phyloP scores from a whole-genome alignment of 64 coral and sea anemone species.

The Dendronephthya gigantea region DNA sequence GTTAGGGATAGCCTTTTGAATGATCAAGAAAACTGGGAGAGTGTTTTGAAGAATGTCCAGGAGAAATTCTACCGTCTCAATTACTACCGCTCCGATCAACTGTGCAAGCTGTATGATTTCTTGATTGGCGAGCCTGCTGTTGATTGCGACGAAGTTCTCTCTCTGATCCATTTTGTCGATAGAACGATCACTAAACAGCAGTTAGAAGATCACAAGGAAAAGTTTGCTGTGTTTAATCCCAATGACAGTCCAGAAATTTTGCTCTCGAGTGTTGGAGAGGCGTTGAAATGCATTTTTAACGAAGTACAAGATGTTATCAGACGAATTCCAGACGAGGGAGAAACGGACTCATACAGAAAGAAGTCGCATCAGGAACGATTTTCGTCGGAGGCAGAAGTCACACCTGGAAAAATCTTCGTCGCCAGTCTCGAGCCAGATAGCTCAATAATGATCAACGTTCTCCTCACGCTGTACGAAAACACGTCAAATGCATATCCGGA shows the following conservation, averaged over 20 bases:
- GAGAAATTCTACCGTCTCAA: constrained; percentile 54
- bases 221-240: too few relatives aligned
- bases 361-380: constrained; percentile 53
- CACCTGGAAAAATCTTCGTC: constrained; percentile 63
- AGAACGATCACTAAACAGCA: background rate
- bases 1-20: background rate
- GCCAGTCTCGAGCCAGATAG: constrained; percentile 62
- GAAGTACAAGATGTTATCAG: background rate
- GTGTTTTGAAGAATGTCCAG: constrained; percentile 16
- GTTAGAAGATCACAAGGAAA: background rate
- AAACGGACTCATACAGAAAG: background rate
- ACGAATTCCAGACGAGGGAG: background rate
- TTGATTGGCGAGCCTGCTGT: constrained; percentile 13
- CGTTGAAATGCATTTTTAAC: background rate
- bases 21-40: constrained; percentile 32
- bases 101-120: constrained; percentile 36
- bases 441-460: constrained; percentile 50
- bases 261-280: background rate
- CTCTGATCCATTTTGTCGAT: constrained; percentile 35
- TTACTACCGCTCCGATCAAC: constrained; percentile 68
- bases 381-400: constrained; percentile 52
- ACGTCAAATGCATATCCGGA: constrained; percentile 45
- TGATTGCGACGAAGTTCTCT: constrained; percentile 1
- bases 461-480: constrained; percentile 61
- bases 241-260: background rate